Percentiles rank a stretch among this genome's conserved stretches.
phyloP scores from a whole-genome alignment of 2,888 invertebrate genomes.

The Eilema sororculum region DNA sequence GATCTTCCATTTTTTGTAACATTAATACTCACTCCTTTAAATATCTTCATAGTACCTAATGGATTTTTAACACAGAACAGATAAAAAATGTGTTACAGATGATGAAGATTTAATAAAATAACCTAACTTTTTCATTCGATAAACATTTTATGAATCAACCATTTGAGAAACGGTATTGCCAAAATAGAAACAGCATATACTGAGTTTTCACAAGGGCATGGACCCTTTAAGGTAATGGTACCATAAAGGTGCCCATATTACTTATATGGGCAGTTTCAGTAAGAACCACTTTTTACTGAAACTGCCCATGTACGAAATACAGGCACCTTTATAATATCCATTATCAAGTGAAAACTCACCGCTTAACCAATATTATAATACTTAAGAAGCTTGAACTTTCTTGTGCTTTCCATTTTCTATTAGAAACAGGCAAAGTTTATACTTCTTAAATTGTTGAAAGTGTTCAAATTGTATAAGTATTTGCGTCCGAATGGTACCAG shows the following conservation, averaged over 20 bases:
- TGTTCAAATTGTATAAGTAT: background rate
- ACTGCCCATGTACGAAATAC: background rate
- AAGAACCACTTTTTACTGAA: too few species aligned
- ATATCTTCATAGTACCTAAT: too few species aligned
- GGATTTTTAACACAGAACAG: too few species aligned
- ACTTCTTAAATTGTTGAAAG: background rate
- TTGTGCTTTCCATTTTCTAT: constrained; percentile 1
- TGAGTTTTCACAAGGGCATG: too few species aligned
- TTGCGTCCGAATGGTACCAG: background rate
- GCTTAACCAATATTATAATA: background rate
- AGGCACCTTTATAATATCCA: background rate
- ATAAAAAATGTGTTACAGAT: too few species aligned
- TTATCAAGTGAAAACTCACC: background rate
- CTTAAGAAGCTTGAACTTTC: background rate
- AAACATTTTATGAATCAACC: too few species aligned
- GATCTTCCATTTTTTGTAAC: too few species aligned
- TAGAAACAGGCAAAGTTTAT: background rate
- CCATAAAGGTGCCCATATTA: background rate
- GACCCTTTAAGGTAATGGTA: background rate
- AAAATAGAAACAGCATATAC: too few species aligned
- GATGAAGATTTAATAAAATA: too few species aligned
- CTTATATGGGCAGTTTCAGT: background rate
- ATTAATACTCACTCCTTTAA: too few species aligned
- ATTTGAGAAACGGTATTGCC: too few species aligned
- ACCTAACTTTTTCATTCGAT: too few species aligned